Base-by-base conservation (phyloP, 2,888 invertebrate species). In the Prenolepis imparis region DNA sequence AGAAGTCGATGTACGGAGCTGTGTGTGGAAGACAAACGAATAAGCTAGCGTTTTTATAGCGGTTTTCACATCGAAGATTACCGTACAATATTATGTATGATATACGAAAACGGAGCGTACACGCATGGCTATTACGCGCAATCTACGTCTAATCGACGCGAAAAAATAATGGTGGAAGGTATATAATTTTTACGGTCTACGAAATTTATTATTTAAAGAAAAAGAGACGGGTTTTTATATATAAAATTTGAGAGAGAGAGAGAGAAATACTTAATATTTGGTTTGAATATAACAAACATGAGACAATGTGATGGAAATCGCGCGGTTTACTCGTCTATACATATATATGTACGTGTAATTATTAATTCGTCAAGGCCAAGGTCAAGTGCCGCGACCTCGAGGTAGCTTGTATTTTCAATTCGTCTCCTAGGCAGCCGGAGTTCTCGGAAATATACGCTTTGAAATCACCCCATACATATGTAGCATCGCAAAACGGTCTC, bases 381-480 rank as follows among this genome's bases (percentile, higher is more conserved):
- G 21, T 57, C 52, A 8, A 39, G 75, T 52, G 63, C 3, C 67
- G 32, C 21, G 41, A 44, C 36, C 57, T 61, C 78, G 32, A 72
- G 59, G 59, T 70, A 70, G 72, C 59, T 12, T 0, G 72, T 24
- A 70, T 80, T 70, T 44, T 80, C 64, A 59, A 36, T 36, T 21
- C 21, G 32, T 80, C 72, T 70, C 59, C 78, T 52, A 72, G 78
- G 41, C 41, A 70, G 70, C 36, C 2, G 12, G 72, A 36, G 9
- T 80, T 80, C 78, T 70, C 12, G 36, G 78, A 80, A 80, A 61
- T n/a, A 39, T n/a, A 41, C 32, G 44, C 18, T 36, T 61, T 59
- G 0, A 44, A 59, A 28, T 28, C 59, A 44, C 59, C 59, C 24
- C 8, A 21, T 78, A n/a, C 8, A 21, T 78, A 24, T 70, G 15